These are phyloP conservation scores for Drosophila flavopinicola DNA, from an alignment of 2,888 invertebrate genomes.

Conservation along the genomic window DNA sequence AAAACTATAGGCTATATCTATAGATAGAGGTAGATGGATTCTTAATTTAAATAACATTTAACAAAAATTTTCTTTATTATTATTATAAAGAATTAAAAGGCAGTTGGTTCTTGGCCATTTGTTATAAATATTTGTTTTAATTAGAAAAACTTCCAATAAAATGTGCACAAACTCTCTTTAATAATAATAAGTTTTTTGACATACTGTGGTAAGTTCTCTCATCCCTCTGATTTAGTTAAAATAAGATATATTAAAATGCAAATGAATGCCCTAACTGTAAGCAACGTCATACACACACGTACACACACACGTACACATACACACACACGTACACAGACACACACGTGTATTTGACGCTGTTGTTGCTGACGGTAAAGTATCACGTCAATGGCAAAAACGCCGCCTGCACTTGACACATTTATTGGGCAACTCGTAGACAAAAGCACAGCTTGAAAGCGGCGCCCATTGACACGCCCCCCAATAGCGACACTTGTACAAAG, in stretches of 20 bases:
- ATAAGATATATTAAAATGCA: slow-evolving; percentile 12
- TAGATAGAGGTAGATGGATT: no score
- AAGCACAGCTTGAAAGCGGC: slow-evolving; percentile 66
- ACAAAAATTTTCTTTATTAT: no score
- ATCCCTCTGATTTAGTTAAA: no score
- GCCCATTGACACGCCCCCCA: slow-evolving; percentile 55
- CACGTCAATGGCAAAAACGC: slow-evolving; percentile 75
- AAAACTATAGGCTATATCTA: no score
- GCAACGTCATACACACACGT: slow-evolving; percentile 35
- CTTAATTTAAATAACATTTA: no score
- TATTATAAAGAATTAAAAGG: no score
- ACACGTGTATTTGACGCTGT: slow-evolving; percentile 8
- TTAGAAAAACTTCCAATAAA: no score
- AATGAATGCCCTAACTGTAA: slow-evolving; percentile 28
- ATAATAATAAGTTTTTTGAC: no score
- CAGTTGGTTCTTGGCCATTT: no score
- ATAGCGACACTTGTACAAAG: slow-evolving; percentile 37
- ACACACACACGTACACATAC: slow-evolving; percentile 1
- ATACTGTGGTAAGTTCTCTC: no score
- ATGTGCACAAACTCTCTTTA: no score
- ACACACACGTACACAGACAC: slow-evolving; percentile 11
- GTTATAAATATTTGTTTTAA: no score
- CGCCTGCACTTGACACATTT: slow-evolving; percentile 77
- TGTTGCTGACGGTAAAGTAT: slow-evolving; percentile 54
- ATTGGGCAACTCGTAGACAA: slow-evolving; percentile 75